These are phyloP conservation scores for Xenus cinereus DNA, from an alignment of 2,113 vertebrate species.

Conservation along the genomic window DNA sequence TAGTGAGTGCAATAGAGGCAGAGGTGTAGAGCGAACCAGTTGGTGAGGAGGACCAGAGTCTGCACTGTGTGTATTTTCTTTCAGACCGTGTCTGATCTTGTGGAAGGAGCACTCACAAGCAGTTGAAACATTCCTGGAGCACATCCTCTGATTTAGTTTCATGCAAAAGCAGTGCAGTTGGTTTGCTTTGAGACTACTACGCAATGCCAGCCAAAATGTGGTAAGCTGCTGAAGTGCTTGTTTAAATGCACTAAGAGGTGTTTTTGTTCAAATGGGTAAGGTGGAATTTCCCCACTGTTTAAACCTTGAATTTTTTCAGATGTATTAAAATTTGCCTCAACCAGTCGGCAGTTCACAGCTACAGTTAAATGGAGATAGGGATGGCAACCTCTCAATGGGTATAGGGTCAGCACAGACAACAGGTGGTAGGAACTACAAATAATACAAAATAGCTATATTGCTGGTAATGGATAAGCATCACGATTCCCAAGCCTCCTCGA, in stretches of 20 bases:
- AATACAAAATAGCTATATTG: neutral
- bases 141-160: neutral
- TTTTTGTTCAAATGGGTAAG: neutral
- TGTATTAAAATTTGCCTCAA: neutral
- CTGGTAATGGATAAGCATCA: neutral
- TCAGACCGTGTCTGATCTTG: neutral
- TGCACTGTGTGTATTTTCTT: neutral
- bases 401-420: neutral
- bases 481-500: neutral
- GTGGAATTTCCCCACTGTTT: neutral
- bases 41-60: neutral
- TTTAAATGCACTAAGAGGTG: accelerated
- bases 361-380: neutral
- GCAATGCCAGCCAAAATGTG: neutral
- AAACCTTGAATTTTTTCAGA: neutral
- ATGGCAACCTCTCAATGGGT: neutral
- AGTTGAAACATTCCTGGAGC: neutral
- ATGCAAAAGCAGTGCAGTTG: neutral
- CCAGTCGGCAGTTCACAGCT: neutral
- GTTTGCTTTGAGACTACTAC: neutral
- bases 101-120: neutral
- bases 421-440: neutral
- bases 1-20: neutral
- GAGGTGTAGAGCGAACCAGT: neutral
- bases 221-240: neutral